Conservation (phyloP, 2,113 vertebrate species). For the Empidonax alnorum region DNA sequence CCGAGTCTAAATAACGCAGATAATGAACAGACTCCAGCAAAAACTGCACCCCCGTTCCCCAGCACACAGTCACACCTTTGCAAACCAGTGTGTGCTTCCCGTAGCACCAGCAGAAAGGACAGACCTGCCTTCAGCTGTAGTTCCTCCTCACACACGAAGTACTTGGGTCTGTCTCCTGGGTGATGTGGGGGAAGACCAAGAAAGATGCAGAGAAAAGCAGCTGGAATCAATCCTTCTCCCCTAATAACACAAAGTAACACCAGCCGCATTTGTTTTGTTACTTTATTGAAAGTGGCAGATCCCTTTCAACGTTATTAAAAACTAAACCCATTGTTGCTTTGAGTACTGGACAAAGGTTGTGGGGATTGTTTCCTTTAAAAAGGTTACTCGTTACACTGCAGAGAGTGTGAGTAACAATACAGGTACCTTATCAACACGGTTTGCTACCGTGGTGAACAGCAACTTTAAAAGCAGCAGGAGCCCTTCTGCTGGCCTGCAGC, state of each 20-base stretch:
- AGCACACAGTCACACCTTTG: rapidly evolving
- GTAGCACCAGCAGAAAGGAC: not conserved
- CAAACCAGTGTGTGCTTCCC: rapidly evolving
- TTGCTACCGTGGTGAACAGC: conserved; percentile 12
- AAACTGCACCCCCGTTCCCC: rapidly evolving
- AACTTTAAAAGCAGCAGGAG: conserved; percentile 39
- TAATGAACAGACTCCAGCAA: not conserved
- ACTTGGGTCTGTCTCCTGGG: rapidly evolving
- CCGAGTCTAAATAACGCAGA: rapidly evolving
- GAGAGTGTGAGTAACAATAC: conserved; percentile 10
- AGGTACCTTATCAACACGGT: conserved; percentile 50
- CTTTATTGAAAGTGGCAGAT: conserved; percentile 74
- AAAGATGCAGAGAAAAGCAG: not conserved
- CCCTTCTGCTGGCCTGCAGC: not conserved
- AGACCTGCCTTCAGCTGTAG: not conserved
- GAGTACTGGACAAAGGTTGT: conserved; percentile 3
- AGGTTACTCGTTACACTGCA: not conserved
- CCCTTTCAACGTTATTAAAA: conserved; percentile 59
- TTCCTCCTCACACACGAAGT: not conserved
- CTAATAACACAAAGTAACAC: not conserved
- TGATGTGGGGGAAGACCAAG: not conserved
- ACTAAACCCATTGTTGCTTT: conserved; percentile 35
- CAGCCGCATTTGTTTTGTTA: not conserved
- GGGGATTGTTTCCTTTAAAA: conserved; percentile 49
- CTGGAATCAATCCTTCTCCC: not conserved